phyloP scores from a whole-genome alignment of 1,140 invertebrate genomes.

The Trichonephila clavipes region DNA sequence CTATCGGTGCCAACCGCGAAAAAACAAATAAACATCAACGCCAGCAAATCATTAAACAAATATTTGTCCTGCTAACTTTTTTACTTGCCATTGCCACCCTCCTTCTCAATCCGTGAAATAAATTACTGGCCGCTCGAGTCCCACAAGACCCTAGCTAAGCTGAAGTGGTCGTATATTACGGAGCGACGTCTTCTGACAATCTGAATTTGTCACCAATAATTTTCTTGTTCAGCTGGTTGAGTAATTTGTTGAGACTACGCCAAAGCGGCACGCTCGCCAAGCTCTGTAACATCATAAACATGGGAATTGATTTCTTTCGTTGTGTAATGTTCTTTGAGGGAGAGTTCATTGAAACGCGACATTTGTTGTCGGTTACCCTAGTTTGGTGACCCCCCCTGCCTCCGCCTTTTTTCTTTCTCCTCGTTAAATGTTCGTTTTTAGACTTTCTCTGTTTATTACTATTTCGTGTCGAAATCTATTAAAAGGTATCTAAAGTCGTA shows the following conservation, averaged over 20 bases:
- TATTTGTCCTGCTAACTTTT: not conserved
- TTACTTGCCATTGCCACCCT: not conserved
- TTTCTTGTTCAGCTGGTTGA: constrained; percentile 42
- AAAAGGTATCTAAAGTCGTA: too few species aligned
- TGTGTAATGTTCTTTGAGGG: not conserved
- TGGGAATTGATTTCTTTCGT: not conserved
- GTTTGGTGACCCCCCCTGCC: too few species aligned
- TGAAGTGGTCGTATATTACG: too few species aligned
- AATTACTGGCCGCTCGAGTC: not conserved
- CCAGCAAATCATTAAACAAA: constrained; percentile 28
- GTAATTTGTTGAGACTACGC: constrained; percentile 28
- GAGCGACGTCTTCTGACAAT: not conserved
- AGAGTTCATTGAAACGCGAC: constrained; percentile 6
- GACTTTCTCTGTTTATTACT: too few species aligned
- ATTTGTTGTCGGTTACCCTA: not conserved
- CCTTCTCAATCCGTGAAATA: not conserved
- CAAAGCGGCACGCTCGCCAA: not conserved
- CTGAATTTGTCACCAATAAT: constrained; percentile 18
- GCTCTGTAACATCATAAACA: not conserved
- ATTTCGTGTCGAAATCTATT: too few species aligned
- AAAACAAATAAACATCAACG: not conserved
- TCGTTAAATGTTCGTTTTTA: too few species aligned
- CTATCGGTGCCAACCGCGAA: not conserved
- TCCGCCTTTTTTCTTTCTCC: too few species aligned
- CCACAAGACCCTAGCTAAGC: not conserved